These are phyloP conservation scores for Cylindroiulus punctatus DNA, from an alignment of 2,888 invertebrate genomes.

Conservation along the genomic window DNA sequence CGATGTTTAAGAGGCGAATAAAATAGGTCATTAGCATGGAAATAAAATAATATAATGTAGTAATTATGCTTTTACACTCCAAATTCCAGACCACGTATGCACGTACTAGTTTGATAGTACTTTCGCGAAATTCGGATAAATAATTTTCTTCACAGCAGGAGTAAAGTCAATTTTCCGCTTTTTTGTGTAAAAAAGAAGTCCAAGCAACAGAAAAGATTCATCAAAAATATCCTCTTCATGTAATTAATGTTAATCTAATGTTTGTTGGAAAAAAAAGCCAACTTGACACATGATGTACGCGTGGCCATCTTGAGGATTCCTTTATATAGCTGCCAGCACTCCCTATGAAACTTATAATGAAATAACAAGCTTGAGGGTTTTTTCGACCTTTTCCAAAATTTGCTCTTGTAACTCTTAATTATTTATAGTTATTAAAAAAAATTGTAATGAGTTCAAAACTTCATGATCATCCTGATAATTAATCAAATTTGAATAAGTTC, in stretches of 20 bases:
- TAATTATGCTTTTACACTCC: background rate
- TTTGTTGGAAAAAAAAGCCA: background rate
- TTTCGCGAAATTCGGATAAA: background rate
- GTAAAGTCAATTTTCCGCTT: background rate
- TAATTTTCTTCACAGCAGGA: constrained; percentile 21
- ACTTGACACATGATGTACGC: no score
- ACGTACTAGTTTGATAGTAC: background rate
- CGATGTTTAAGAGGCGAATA: background rate
- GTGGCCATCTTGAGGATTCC: background rate
- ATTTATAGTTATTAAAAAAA: no score
- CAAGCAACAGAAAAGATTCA: background rate
- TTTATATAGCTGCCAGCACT: background rate
- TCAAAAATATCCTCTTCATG: background rate
- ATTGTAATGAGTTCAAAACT: no score
- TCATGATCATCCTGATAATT: no score
- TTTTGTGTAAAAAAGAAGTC: constrained; percentile 2
- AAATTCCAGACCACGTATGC: background rate
- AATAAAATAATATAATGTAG: constrained; percentile 9
- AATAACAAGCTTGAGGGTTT: no score
- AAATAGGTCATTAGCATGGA: background rate
- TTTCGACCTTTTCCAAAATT: no score
- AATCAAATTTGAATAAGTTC: no score
- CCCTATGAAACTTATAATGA: no score
- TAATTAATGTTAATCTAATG: background rate
- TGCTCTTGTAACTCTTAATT: no score